Base-by-base conservation (phyloP, 2,797 vertebrate species). In the Harpagifer antarcticus region DNA sequence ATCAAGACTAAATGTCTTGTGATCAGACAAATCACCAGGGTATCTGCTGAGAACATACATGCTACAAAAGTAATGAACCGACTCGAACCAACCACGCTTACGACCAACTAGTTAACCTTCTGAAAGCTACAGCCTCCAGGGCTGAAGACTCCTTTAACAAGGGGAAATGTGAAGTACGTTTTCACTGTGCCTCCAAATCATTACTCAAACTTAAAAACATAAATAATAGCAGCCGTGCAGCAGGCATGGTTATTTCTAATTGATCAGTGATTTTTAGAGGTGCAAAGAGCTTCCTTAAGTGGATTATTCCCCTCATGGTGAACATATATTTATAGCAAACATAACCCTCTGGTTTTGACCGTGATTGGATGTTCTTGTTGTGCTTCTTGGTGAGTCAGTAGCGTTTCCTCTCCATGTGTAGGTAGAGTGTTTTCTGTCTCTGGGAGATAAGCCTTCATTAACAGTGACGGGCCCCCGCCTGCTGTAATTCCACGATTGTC, bases 361-460 rank as follows among this genome's bases (percentile, higher is more conserved):
- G 31, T 61, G 74, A 81, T 73, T 74, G n/a, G 58, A 82, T 63
- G 76, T 37, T 44, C 44, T 62, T n/a, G 45, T 27, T 68, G 72
- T 37, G 61, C 42, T 33, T 80, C 56, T 76, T 48, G 45, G 62
- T 84, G 75, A 86, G 71, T 90, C 82, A 78, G 62, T 60, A 27
- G 58, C 54, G 68, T 57, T 75, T 69, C 52, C 72, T 71, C 54
- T 76, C 58, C 33, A 1, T 65, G 79, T 86, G 82, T 86, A 86
- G 79, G 81, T 85, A 74, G 71, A 57, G 72, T 77, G 61, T 73
- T 20, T 79, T 86, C 87, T 89, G 89, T 86, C 80, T 88, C 79
- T 56, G 11, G 67, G 76, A 90, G 88, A 91, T 88, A 86, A 91
- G 84, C 79, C 72, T 84, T 77, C 83, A 84, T 88, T 81, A 87